These are phyloP conservation scores for Pristionchus japonicus DNA, from an alignment of 2,888 invertebrate genomes.

Conservation along the genomic window DNA sequence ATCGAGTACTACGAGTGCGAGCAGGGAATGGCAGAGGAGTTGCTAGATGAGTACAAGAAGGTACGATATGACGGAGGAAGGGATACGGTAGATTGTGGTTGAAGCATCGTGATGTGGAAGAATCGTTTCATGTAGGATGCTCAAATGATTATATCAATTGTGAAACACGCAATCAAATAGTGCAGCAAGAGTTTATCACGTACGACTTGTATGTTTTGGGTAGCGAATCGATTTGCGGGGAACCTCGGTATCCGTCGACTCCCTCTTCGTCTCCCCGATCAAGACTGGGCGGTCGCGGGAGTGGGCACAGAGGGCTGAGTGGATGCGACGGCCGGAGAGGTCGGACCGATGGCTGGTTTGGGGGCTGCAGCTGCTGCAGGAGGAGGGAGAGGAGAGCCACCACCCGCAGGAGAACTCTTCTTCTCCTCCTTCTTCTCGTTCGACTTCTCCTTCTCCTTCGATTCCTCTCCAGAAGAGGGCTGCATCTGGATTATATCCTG, in stretches of 20 bases:
- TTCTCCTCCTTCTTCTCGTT: background rate
- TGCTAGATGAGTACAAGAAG: constrained; percentile 79
- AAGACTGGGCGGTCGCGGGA: background rate
- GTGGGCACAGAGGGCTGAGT: constrained; percentile 28
- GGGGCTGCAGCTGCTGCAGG: background rate
- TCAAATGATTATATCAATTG: background rate
- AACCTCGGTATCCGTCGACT: background rate
- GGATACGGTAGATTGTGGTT: too few species aligned
- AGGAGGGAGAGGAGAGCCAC: background rate
- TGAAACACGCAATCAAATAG: background rate
- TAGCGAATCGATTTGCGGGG: background rate
- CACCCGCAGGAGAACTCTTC: background rate
- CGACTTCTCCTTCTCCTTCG: background rate
- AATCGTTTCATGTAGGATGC: background rate
- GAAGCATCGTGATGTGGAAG: too few species aligned
- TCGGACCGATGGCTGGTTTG: background rate
- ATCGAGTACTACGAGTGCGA: constrained; percentile 97
- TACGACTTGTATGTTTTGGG: constrained; percentile 23
- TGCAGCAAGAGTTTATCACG: constrained; percentile 36
- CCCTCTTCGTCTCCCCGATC: too few species aligned
- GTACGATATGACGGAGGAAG: too few species aligned
- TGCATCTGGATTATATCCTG: constrained; percentile 24
- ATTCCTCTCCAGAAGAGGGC: background rate
- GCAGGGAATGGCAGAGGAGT: constrained; percentile 90
- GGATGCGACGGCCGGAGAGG: constrained; percentile 3